Percentiles rank a stretch among this genome's conserved stretches.
Conservation (phyloP, 2,888 invertebrate species). For the Pinctada fucata region DNA sequence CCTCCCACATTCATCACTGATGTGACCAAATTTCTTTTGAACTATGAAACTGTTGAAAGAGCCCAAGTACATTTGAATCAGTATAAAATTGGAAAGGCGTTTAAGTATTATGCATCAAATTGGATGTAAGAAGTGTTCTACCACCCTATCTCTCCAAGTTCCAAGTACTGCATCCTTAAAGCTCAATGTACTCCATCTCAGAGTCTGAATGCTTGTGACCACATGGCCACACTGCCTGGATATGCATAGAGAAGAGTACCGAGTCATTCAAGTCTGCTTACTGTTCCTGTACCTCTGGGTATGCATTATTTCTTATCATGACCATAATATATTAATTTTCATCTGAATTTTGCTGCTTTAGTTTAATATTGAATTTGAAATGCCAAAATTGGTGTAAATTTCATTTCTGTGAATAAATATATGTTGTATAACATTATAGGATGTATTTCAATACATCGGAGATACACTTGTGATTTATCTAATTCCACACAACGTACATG, state of each 20-base stretch:
- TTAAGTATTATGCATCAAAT: conserved; percentile 20
- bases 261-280: conserved; percentile 2
- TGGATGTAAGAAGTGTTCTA: conserved; percentile 29
- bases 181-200: conserved; percentile 20
- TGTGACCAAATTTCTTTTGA: conserved; percentile 7
- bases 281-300: conserved; percentile 8
- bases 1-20: conserved; percentile 8
- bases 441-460: no score
- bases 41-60: conserved; percentile 1
- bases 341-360: no score
- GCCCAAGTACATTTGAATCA: conserved; percentile 10
- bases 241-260: background rate
- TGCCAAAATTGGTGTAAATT: no score
- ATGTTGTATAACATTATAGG: no score
- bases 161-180: conserved; percentile 5
- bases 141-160: conserved; percentile 8
- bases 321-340: no score
- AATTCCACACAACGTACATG: no score
- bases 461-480: no score
- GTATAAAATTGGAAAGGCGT: conserved; percentile 25
- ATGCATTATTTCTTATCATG: background rate
- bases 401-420: no score
- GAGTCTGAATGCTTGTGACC: background rate
- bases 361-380: no score
- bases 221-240: conserved; percentile 11